Conservation (phyloP, 2,797 vertebrate species). For the Xiphorhynchus erythropygius region DNA sequence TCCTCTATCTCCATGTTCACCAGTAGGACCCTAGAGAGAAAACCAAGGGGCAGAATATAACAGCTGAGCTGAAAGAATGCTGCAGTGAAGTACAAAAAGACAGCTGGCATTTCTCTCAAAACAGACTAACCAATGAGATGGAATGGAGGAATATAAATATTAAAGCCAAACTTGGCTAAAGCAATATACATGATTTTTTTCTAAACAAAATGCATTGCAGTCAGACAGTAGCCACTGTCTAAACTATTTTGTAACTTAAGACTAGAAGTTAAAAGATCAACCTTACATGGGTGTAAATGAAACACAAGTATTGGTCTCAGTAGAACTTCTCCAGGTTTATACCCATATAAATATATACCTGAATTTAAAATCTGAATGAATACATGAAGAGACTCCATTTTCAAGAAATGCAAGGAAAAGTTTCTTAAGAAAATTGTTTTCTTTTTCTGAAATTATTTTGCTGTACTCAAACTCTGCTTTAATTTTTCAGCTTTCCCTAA, state of each 20-base stretch:
- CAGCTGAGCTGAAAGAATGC: background rate
- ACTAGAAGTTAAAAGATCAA: background rate
- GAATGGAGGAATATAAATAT: background rate
- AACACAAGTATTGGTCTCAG: background rate
- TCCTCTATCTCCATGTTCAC: conserved; percentile 89
- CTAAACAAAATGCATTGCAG: background rate
- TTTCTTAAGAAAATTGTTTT: background rate
- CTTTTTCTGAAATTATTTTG: background rate
- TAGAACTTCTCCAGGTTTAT: background rate
- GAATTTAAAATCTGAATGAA: background rate
- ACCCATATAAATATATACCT: background rate
- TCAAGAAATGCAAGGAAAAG: background rate
- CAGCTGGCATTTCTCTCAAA: background rate
- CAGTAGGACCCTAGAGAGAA: conserved; percentile 82
- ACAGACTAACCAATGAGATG: background rate
- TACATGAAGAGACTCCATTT: background rate
- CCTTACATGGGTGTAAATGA: background rate
- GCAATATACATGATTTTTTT: background rate
- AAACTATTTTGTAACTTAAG: background rate
- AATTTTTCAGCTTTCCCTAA: background rate
- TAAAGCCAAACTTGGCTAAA: background rate
- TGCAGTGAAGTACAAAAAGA: background rate
- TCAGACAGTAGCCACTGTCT: background rate
- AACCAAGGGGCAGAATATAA: conserved; percentile 50
- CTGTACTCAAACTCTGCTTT: background rate